Base-by-base conservation (phyloP, 1,140 invertebrate genomes). In the Marisa cornuarietis region DNA sequence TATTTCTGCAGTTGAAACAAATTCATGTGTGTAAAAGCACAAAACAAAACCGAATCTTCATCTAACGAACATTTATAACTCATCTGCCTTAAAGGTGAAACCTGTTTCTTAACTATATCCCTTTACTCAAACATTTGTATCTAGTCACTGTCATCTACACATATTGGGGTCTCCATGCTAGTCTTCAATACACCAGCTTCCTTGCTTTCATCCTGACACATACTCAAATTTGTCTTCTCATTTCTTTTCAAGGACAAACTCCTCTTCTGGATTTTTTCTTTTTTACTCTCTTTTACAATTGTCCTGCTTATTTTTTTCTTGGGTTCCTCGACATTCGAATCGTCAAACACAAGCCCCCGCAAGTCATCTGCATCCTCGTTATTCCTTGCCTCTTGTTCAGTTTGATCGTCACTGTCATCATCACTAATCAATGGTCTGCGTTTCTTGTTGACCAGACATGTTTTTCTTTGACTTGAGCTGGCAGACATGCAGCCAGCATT, bases 391-490 rank as follows among this genome's bases (percentile, higher is more conserved):
- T 16, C 49, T 6, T 22, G 20, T 20, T 52, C 71, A n/a, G 14
- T 18, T 8, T 24, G 13, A 31, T 52, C 51, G 24, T 22, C 51
- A 54, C 68, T 51, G 65, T 77, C 76, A 49, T 66, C 74, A 22
- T 52, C 20, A 13, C 31, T 77, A 63, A 77, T 52, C 22, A 66
- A 62, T 54, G 63, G 62, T 68, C 52, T 77, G 7, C 63, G 76
- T 79, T 69, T 79, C 42, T 76, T 73, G 73, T 52, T 74, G 62
- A 69, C n/a, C 22, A 22, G 52, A 4, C 10, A 18, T 20, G 13
- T n/a, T 42, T 42, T 54, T 20, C n/a, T n/a, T 62, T 42, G 51
- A 42, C 31, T 22, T 58, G 49, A 54, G 14, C 11, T 24, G 7
- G 51, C n/a, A 7, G 54, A 54, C 18, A 49, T 14, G 9, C 22